Conservation (phyloP, 1,140 invertebrate species). For the Tetramorium parvispinum region DNA sequence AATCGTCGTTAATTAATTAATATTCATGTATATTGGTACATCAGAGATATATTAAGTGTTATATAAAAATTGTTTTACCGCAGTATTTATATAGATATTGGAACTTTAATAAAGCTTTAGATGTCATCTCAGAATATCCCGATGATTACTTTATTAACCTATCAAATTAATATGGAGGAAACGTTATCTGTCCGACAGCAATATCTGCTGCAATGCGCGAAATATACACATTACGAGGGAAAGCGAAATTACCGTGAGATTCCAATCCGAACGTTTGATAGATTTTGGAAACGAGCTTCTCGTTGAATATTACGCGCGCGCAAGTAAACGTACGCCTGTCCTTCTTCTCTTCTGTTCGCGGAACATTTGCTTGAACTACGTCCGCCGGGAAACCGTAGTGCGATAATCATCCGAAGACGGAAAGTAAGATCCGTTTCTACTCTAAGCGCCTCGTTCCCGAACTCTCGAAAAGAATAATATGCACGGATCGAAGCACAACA, state of each 20-base stretch:
- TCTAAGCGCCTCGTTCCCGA: not conserved
- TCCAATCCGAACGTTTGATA: slow-evolving; percentile 41
- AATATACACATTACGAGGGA: slow-evolving; percentile 14
- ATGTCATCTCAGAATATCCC: not conserved
- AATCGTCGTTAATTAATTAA: slow-evolving; percentile 9
- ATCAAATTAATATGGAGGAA: not conserved
- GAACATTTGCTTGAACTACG: not conserved
- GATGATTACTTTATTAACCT: not conserved
- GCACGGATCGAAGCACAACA: not conserved
- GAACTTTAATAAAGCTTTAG: not conserved
- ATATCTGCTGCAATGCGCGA: not conserved
- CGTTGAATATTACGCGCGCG: slow-evolving; percentile 23
- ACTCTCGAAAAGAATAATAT: slow-evolving; percentile 41
- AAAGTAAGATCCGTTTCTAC: slow-evolving; percentile 7
- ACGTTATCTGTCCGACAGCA: not conserved
- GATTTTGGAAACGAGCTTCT: slow-evolving; percentile 38
- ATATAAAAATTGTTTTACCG: not conserved
- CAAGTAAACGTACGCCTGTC: slow-evolving; percentile 7
- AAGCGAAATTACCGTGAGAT: slow-evolving; percentile 37
- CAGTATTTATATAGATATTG: not conserved
- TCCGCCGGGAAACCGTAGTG: not conserved
- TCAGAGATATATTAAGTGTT: not conserved
- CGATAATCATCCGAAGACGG: slow-evolving; percentile 24
- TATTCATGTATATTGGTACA: not conserved
- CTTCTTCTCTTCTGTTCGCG: slow-evolving; percentile 23